A percentile compares a stretch with the other conserved stretches of the same genome.
Conservation (phyloP, 1,140 invertebrate species). For the Drosophila ambigua region DNA sequence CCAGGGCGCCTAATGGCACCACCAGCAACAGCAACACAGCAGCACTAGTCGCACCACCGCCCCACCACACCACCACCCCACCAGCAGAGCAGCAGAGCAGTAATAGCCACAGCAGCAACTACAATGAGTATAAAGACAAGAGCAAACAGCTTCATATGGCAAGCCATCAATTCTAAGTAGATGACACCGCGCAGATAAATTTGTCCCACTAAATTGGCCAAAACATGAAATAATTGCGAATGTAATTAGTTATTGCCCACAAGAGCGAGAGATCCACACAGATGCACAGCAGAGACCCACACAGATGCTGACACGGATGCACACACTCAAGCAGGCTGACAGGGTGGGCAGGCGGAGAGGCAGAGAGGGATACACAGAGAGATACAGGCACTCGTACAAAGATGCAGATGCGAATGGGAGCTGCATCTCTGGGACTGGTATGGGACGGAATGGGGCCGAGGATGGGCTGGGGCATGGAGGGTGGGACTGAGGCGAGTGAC, state of each 20-base stretch:
- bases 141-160: conserved; percentile 65
- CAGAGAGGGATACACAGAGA: conserved; percentile 26
- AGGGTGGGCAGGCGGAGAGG: conserved; percentile 8
- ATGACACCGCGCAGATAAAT: conserved; percentile 84
- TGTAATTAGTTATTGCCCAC: conserved; percentile 84
- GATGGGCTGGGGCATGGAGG: too few relatives aligned
- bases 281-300: conserved; percentile 16
- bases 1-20: conserved; percentile 64
- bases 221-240: conserved; percentile 84
- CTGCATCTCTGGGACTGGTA: conserved; percentile 22
- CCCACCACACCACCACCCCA: conserved; percentile 1
- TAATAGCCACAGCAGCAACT: conserved; percentile 3
- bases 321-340: conserved; percentile 7
- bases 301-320: conserved; percentile 9
- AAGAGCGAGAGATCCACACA: conserved; percentile 69
- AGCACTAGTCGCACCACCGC: not conserved
- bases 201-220: conserved; percentile 84
- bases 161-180: conserved; percentile 83
- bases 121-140: conserved; percentile 23
- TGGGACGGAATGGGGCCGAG: too few relatives aligned
- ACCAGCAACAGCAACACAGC: conserved; percentile 17
- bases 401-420: conserved; percentile 36
- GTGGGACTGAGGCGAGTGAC: too few relatives aligned
- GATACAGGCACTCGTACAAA: too few relatives aligned
- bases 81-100: conserved; percentile 25